Evolutionary conservation across 2,797 vertebrate species (phyloP).

Genomic region (Gouania willdenowi): DNA sequence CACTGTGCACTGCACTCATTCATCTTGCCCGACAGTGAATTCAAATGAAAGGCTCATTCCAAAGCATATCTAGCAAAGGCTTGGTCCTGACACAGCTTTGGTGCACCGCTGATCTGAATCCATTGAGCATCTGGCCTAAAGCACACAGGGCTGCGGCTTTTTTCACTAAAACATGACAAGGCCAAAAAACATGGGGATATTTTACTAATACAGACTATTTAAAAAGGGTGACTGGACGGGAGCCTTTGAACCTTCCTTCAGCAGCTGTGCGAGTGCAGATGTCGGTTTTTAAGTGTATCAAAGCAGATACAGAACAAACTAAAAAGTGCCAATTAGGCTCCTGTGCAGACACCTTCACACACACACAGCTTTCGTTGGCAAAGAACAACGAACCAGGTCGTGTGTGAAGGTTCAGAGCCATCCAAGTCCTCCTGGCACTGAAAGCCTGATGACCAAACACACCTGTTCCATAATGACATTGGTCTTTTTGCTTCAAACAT

Average conservation of each 20-base stretch:
- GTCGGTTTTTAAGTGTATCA: background rate
- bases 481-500: no score
- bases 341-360: background rate
- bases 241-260: background rate
- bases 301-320: no score
- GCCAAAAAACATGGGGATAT: slow-evolving; percentile 6
- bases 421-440: slow-evolving; percentile 1
- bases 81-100: background rate
- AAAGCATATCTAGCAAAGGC: slow-evolving; percentile 1
- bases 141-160: slow-evolving; percentile 1
- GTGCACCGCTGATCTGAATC: slow-evolving; percentile 15
- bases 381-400: no score
- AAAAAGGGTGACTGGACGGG: slow-evolving; percentile 6
- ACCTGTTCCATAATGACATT: background rate
- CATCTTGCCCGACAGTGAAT: background rate
- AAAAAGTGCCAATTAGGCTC: background rate
- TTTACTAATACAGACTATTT: slow-evolving; percentile 14
- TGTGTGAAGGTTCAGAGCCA: no score
- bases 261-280: slow-evolving; percentile 5
- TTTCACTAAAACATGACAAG: slow-evolving; percentile 4
- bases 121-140: slow-evolving; percentile 25
- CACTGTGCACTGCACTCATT: background rate
- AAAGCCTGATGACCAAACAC: background rate
- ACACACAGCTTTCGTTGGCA: background rate
- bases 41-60: background rate